phyloP scores from a whole-genome alignment of 2,888 invertebrate species.

The Agriopis leucophaearia region DNA sequence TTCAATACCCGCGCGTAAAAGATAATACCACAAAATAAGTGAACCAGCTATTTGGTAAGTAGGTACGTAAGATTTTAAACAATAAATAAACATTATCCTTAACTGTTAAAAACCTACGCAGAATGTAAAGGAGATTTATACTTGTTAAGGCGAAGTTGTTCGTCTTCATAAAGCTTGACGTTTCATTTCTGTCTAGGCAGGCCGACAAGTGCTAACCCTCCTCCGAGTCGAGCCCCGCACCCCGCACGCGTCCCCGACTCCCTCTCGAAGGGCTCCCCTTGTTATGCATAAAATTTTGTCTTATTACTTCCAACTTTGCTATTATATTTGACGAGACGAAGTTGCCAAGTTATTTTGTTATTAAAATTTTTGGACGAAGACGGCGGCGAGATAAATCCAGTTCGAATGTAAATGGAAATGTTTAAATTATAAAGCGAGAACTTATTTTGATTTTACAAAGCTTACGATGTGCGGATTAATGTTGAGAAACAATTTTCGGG shows the following conservation, averaged over 20 bases:
- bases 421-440: conserved; percentile 82
- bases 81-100: conserved; percentile 75
- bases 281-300: conserved; percentile 86
- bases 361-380: conserved; percentile 83
- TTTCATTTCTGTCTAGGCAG: conserved; percentile 84
- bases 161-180: conserved; percentile 84
- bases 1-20: neutral
- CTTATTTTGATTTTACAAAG: conserved; percentile 82
- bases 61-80: conserved; percentile 60
- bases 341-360: conserved; percentile 85
- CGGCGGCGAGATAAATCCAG: conserved; percentile 72
- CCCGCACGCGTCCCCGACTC: conserved; percentile 47
- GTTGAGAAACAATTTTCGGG: conserved; percentile 66
- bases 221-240: conserved; percentile 54
- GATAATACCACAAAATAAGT: neutral
- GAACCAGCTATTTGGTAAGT: neutral
- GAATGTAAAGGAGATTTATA: conserved; percentile 81
- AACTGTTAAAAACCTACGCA: conserved; percentile 71
- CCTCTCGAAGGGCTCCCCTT: conserved; percentile 74
- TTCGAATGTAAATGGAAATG: conserved; percentile 81
- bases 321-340: conserved; percentile 84
- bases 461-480: conserved; percentile 77
- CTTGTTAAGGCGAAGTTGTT: conserved; percentile 83
- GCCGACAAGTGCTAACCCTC: conserved; percentile 80
- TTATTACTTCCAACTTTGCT: conserved; percentile 85